These are phyloP conservation scores for Eupithecia pulchellata DNA, from an alignment of 2,888 invertebrate species.

Conservation along the genomic window DNA sequence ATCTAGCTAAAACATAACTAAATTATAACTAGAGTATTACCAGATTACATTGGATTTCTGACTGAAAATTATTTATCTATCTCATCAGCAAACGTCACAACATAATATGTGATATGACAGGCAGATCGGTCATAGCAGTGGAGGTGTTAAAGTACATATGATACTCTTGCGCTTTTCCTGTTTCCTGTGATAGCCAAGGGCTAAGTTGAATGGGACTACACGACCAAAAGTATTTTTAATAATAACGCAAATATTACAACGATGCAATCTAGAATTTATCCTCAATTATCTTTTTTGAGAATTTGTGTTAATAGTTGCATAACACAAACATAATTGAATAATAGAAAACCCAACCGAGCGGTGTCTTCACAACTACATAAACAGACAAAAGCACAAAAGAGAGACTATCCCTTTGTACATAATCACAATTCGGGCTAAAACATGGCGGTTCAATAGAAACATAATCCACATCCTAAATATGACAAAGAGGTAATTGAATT, in stretches of 20 bases:
- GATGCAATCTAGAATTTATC: neutral
- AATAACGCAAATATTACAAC: too few relatives aligned
- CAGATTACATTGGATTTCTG: too few relatives aligned
- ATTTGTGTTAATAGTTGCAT: slow-evolving; percentile 13
- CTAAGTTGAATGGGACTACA: too few relatives aligned
- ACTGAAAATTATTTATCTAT: too few relatives aligned
- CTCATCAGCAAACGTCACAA: too few relatives aligned
- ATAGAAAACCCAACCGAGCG: slow-evolving; percentile 50
- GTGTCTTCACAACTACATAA: slow-evolving; percentile 67
- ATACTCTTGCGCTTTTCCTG: too few relatives aligned
- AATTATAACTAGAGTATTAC: too few relatives aligned
- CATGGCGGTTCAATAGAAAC: slow-evolving; percentile 78
- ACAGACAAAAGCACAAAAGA: slow-evolving; percentile 72
- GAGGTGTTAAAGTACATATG: too few relatives aligned
- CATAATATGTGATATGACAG: too few relatives aligned
- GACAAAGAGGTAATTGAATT: slow-evolving; percentile 84
- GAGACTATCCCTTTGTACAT: slow-evolving; percentile 74
- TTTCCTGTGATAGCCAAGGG: too few relatives aligned
- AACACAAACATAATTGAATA: slow-evolving; percentile 22
- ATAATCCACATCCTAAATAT: slow-evolving; percentile 83
- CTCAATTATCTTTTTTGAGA: neutral
- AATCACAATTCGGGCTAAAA: slow-evolving; percentile 73
- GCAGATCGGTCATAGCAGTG: neutral
- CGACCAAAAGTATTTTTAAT: too few relatives aligned
- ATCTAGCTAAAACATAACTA: too few relatives aligned